A percentile compares a stretch with the other conserved stretches of the same genome.
phyloP scores from a whole-genome alignment of 1,140 invertebrate species.

The Aethina tumida region DNA sequence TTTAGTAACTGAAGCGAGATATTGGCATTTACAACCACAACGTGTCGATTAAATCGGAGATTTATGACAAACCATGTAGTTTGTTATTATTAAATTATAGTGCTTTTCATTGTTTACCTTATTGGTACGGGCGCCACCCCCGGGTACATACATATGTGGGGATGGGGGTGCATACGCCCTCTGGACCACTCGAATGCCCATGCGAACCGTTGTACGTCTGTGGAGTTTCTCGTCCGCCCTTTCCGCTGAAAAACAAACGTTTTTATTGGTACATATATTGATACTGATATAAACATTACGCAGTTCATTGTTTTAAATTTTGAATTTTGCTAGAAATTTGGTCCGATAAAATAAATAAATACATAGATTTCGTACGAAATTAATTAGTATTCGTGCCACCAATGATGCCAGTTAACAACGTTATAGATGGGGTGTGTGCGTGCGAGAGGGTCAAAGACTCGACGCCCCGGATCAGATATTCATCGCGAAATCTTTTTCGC shows the following conservation, averaged over 20 bases:
- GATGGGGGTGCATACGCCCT: constrained; percentile 39
- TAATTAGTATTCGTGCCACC: no score
- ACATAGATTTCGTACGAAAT: no score
- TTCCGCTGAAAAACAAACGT: constrained; percentile 47
- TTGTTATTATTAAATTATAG: no score
- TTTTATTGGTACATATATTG: not conserved
- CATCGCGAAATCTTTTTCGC: no score
- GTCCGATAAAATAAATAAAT: not conserved
- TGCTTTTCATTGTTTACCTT: no score
- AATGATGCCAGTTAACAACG: no score
- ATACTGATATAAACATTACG: not conserved
- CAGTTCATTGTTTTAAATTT: not conserved
- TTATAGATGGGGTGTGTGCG: no score
- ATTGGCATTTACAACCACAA: not conserved
- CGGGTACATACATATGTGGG: constrained; percentile 35
- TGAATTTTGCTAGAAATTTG: not conserved
- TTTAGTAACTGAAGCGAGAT: no score
- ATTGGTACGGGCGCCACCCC: constrained; percentile 14
- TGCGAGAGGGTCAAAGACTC: no score
- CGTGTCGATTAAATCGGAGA: not conserved
- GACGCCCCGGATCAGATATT: no score
- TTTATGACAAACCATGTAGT: not conserved
- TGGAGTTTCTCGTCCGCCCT: constrained; percentile 65
- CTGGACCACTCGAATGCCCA: constrained; percentile 71
- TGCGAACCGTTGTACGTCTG: constrained; percentile 63